Evolutionary conservation across 1,140 invertebrate species (phyloP).

Genomic region (Diorhabda carinulata): DNA sequence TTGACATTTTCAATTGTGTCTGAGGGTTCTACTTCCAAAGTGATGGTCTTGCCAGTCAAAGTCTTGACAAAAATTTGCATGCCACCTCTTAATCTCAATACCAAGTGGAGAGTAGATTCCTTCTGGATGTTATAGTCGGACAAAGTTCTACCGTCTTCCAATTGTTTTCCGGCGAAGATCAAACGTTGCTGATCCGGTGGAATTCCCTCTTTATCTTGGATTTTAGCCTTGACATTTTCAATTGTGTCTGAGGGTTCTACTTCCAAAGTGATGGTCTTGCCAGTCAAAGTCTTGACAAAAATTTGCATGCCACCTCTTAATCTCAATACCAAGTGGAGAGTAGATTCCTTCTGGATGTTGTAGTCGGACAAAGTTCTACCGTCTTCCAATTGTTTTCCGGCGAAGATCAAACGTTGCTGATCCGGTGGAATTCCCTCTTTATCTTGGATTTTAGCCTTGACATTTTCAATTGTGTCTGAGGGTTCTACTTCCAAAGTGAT

Average conservation of each 20-base stretch:
- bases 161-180: conserved; percentile 56
- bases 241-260: conserved; percentile 71
- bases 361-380: conserved; percentile 73
- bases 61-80: conserved; percentile 58
- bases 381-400: conserved; percentile 75
- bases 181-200: conserved; percentile 61
- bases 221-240: conserved; percentile 74
- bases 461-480: conserved; percentile 73
- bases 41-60: conserved; percentile 17
- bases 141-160: conserved; percentile 61
- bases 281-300: conserved; percentile 68
- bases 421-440: conserved; percentile 59
- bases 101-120: conserved; percentile 68
- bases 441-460: conserved; percentile 65
- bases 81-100: conserved; percentile 63
- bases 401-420: conserved; percentile 63
- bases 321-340: conserved; percentile 70
- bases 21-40: conserved; percentile 16
- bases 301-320: conserved; percentile 62
- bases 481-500: conserved; percentile 69
- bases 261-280: conserved; percentile 72
- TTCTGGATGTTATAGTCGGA: conserved; percentile 71
- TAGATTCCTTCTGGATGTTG: conserved; percentile 71
- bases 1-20: conserved; percentile 66
- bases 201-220: conserved; percentile 67